A percentile compares a stretch with the other conserved stretches of the same genome.
These are phyloP conservation scores for Chloropsis cyanopogon DNA, from an alignment of 2,113 vertebrate genomes.

Conservation along the genomic window DNA sequence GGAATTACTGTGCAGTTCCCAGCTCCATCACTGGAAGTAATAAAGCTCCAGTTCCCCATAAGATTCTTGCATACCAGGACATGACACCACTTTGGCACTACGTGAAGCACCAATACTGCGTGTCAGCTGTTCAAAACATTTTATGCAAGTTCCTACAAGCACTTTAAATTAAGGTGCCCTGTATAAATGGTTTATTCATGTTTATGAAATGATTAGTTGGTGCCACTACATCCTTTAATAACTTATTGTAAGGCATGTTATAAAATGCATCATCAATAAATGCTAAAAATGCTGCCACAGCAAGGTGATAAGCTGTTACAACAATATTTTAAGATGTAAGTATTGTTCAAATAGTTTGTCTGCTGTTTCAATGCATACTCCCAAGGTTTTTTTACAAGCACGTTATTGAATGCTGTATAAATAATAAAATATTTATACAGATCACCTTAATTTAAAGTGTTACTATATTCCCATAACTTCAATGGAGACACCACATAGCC, in stretches of 20 bases:
- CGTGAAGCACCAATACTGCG: background rate
- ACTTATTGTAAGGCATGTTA: conserved; percentile 7
- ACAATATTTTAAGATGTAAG: conserved; percentile 55
- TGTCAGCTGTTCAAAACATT: conserved; percentile 7
- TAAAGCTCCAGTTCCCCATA: background rate
- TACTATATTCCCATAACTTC: conserved; percentile 23
- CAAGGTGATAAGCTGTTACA: conserved; percentile 31
- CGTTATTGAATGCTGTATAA: conserved; percentile 11
- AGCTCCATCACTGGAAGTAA: conserved; percentile 28
- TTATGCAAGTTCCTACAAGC: conserved; percentile 33
- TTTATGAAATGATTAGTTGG: conserved; percentile 49
- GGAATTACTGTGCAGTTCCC: conserved; percentile 1
- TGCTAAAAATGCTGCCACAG: conserved; percentile 40
- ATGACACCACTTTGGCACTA: conserved; percentile 25
- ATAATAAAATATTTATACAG: conserved; percentile 60
- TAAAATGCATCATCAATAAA: conserved; percentile 56
- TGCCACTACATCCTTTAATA: conserved; percentile 36
- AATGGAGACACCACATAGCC: background rate
- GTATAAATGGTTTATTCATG: conserved; percentile 23
- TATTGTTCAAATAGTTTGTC: conserved; percentile 37
- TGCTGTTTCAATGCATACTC: background rate
- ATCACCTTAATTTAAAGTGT: conserved; percentile 46
- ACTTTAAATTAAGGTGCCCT: conserved; percentile 29
- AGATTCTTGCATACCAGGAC: background rate
- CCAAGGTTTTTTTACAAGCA: conserved; percentile 34